Percentiles rank a stretch among this genome's conserved stretches.
These are phyloP conservation scores for Meandrusa payeni DNA, from an alignment of 2,888 invertebrate genomes.

Conservation along the genomic window DNA sequence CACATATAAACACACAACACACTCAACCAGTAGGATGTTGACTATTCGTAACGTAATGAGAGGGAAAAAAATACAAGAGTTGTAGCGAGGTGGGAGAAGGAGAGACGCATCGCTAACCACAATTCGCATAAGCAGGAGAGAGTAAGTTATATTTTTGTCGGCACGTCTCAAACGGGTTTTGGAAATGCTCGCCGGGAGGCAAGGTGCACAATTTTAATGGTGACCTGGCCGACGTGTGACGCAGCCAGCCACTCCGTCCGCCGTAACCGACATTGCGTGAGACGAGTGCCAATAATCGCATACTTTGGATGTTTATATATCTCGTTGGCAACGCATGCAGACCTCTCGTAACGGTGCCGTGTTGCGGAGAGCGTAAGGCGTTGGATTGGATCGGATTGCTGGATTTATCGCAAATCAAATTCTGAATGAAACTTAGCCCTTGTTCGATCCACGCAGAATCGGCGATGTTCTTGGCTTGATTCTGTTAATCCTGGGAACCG, in stretches of 20 bases:
- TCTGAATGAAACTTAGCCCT: too few relatives aligned
- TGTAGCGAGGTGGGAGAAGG: conserved; percentile 51
- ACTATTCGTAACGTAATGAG: conserved; percentile 64
- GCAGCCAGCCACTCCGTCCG: conserved; percentile 36
- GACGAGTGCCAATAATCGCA: conserved; percentile 15
- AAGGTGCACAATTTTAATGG: conserved; percentile 75
- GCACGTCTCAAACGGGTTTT: conserved; percentile 50
- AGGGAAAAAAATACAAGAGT: conserved; percentile 69
- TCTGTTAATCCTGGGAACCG: too few relatives aligned
- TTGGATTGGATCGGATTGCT: too few relatives aligned
- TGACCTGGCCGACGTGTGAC: conserved; percentile 68
- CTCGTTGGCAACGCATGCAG: neutral
- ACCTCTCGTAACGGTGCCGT: neutral
- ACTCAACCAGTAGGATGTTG: conserved; percentile 56
- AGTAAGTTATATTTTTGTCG: conserved; percentile 44
- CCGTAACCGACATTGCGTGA: conserved; percentile 18
- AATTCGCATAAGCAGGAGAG: conserved; percentile 40
- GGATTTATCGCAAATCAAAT: too few relatives aligned
- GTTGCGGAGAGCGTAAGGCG: too few relatives aligned
- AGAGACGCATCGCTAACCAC: conserved; percentile 33
- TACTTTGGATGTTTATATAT: too few relatives aligned
- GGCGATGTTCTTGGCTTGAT: too few relatives aligned
- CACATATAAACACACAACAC: conserved; percentile 51
- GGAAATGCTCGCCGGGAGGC: conserved; percentile 72
- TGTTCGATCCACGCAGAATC: too few relatives aligned